These are phyloP conservation scores for Oxygymnocypris stewartii DNA, from an alignment of 2,113 vertebrate genomes.

Conservation along the genomic window DNA sequence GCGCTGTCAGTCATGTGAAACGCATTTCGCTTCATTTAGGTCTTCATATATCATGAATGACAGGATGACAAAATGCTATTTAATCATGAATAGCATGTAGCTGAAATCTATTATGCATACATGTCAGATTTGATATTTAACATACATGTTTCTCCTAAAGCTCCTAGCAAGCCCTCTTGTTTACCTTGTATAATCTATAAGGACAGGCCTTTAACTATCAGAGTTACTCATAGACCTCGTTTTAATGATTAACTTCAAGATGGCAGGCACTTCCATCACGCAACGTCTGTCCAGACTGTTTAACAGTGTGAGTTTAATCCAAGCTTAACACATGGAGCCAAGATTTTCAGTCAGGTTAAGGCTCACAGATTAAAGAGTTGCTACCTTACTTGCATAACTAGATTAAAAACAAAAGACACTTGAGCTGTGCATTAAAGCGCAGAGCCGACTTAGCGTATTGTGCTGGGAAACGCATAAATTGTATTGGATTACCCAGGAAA, in stretches of 20 bases:
- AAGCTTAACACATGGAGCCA: conserved; percentile 16
- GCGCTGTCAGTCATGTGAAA: background rate
- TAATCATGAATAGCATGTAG: background rate
- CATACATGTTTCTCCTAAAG: background rate
- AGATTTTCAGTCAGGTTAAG: conserved; percentile 9
- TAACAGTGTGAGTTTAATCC: conserved; percentile 7
- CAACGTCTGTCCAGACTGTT: conserved; percentile 14
- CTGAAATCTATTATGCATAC: background rate
- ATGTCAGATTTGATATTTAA: background rate
- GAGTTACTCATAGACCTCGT: background rate
- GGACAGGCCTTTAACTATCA: background rate
- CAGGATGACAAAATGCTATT: background rate
- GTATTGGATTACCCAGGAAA: conserved; percentile 48
- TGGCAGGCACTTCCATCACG: conserved; percentile 23
- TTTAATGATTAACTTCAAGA: conserved; percentile 39
- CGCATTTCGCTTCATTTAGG: background rate
- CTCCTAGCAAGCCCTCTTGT: background rate
- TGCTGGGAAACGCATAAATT: background rate
- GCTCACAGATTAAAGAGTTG: conserved; percentile 26
- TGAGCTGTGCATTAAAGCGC: conserved; percentile 27
- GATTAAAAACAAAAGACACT: conserved; percentile 27
- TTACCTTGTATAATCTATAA: conserved; percentile 4
- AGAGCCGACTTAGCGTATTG: conserved; percentile 14
- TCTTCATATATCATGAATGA: background rate
- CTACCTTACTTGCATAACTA: conserved; percentile 33